Evolutionary conservation across 2,888 invertebrate species (phyloP).

Genomic region (Agrilus biguttatus): DNA sequence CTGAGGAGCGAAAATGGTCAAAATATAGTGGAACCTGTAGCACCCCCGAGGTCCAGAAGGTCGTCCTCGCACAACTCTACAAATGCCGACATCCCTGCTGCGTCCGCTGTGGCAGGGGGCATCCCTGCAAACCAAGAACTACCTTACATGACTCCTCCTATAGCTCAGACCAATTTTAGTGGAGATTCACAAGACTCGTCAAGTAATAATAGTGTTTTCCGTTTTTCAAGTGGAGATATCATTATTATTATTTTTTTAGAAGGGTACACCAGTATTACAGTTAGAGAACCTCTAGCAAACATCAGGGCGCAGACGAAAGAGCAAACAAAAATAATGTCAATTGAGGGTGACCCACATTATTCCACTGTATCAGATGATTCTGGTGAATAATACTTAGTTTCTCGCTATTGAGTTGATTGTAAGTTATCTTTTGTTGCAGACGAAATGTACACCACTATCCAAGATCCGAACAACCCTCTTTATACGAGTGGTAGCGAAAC

Average conservation of each 20-base stretch:
- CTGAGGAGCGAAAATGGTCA: conserved; percentile 1
- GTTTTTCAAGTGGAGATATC: neutral
- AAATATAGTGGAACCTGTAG: conserved; percentile 23
- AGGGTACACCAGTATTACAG: conserved; percentile 85
- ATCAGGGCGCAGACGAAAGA: conserved; percentile 52
- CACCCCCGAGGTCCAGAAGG: conserved; percentile 36
- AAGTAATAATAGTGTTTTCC: conserved; percentile 37
- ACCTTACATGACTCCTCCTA: conserved; percentile 78
- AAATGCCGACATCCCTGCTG: conserved; percentile 61
- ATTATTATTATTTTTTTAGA: conserved; percentile 38
- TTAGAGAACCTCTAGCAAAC: conserved; percentile 73
- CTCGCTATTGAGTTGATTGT: neutral
- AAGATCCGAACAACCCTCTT: conserved; percentile 53
- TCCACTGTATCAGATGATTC: conserved; percentile 88
- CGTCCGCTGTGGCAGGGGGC: conserved; percentile 72
- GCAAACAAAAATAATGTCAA: conserved; percentile 26
- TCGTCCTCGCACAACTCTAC: conserved; percentile 35
- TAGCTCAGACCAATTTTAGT: conserved; percentile 54
- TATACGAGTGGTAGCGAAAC: conserved; percentile 73
- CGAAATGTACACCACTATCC: conserved; percentile 84
- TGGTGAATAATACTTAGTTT: conserved; percentile 34
- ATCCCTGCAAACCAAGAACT: conserved; percentile 77
- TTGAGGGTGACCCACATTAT: conserved; percentile 53
- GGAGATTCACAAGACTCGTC: conserved; percentile 84
- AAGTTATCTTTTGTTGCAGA: conserved; percentile 35